Conservation (phyloP, 2,888 invertebrate genomes). For the Tupiocoris notatus region DNA sequence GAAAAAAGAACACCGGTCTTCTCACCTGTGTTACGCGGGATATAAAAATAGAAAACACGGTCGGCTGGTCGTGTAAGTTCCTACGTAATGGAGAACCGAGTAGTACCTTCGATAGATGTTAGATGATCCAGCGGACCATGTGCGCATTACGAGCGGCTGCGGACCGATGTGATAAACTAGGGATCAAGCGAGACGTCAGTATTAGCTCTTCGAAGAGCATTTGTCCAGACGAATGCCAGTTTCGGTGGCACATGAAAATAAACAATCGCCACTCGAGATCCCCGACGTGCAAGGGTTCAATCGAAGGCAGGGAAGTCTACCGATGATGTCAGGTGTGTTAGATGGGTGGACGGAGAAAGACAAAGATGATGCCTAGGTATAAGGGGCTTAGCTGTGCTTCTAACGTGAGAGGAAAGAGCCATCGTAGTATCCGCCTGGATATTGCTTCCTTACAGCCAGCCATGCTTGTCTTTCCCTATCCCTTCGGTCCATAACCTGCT, state of each 20-base stretch:
- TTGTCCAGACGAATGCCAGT: not conserved
- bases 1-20: not conserved
- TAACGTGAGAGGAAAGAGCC: constrained; percentile 9
- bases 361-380: not conserved
- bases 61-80: not conserved
- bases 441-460: not conserved
- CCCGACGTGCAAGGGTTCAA: not conserved
- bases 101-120: too few relatives aligned
- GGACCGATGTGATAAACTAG: not conserved
- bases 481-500: not conserved
- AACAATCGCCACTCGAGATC: constrained; percentile 7
- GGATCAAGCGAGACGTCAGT: not conserved
- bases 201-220: not conserved
- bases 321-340: not conserved
- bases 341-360: not conserved
- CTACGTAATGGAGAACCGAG: not conserved
- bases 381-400: not conserved
- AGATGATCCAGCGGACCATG: not conserved
- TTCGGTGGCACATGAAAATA: constrained; percentile 9
- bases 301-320: not conserved
- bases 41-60: not conserved
- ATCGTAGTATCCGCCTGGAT: constrained; percentile 12
- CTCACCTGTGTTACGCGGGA: not conserved
- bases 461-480: not conserved
- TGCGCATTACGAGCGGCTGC: not conserved